A percentile compares a stretch with the other conserved stretches of the same genome.
Conservation (phyloP, 2,888 invertebrate genomes). For the Entomobrya multifasciata region DNA sequence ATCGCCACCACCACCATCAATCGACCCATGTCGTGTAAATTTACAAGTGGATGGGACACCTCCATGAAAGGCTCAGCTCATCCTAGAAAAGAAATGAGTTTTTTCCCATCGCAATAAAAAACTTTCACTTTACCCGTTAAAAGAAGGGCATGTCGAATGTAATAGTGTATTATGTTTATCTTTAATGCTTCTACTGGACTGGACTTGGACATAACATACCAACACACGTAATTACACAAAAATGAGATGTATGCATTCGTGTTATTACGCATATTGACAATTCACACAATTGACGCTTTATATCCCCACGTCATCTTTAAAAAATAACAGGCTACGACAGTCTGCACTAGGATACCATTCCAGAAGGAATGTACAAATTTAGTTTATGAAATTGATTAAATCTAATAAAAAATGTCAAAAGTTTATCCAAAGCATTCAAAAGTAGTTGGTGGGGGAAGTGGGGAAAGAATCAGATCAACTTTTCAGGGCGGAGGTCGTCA, state of each 20-base stretch:
- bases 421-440: constrained; percentile 46
- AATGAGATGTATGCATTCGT: no score
- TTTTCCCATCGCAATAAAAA: no score
- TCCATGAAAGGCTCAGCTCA: constrained; percentile 15
- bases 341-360: background rate
- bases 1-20: constrained; percentile 12
- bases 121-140: no score
- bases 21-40: constrained; percentile 21
- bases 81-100: constrained; percentile 3
- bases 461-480: constrained; percentile 16
- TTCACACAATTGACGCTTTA: no score
- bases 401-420: constrained; percentile 51
- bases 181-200: no score
- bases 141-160: no score
- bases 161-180: no score
- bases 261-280: no score
- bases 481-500: background rate
- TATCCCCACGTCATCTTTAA: background rate
- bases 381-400: background rate
- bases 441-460: background rate
- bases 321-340: constrained; percentile 11
- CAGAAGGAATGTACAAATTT: no score
- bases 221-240: no score
- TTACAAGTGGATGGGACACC: constrained; percentile 15
- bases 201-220: no score